A percentile compares a stretch with the other conserved stretches of the same genome.
Conservation (phyloP, 1,140 invertebrate genomes). For the Luehdorfia chinensis region DNA sequence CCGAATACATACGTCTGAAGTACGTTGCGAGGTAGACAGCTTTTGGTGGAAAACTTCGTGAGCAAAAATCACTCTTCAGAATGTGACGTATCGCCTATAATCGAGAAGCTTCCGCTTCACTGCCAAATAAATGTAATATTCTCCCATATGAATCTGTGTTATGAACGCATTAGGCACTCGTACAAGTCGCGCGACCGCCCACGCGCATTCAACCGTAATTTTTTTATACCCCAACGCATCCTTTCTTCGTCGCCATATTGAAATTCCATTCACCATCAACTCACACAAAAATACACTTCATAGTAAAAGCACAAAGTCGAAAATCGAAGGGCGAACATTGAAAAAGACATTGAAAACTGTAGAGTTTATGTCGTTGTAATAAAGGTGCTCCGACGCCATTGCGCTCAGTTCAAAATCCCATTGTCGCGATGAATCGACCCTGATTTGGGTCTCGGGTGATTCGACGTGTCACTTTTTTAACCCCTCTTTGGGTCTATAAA, state of each 20-base stretch:
- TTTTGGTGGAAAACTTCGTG: no score
- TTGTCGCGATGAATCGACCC: conserved; percentile 49
- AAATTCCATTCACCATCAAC: conserved; percentile 35
- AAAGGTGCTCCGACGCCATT: conserved; percentile 34
- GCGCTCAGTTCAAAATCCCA: conserved; percentile 31
- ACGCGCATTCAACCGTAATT: conserved; percentile 46
- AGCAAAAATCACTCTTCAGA: no score
- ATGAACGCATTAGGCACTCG: conserved; percentile 7
- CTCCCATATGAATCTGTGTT: no score
- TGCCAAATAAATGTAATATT: no score
- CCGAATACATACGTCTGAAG: no score
- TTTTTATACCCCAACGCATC: conserved; percentile 48
- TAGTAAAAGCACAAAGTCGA: conserved; percentile 24
- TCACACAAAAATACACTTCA: conserved; percentile 40
- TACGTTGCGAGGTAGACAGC: no score
- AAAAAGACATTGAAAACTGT: conserved; percentile 25
- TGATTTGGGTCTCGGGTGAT: conserved; percentile 53
- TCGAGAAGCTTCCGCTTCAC: no score
- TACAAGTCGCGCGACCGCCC: conserved; percentile 31
- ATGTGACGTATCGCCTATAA: no score
- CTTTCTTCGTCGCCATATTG: conserved; percentile 48
- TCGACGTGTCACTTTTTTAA: conserved; percentile 42
- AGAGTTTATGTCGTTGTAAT: conserved; percentile 37
- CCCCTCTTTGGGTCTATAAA: conserved; percentile 42
- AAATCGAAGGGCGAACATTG: conserved; percentile 17